Conservation (phyloP, 2,888 invertebrate genomes). For the Phyto melanocephala region DNA sequence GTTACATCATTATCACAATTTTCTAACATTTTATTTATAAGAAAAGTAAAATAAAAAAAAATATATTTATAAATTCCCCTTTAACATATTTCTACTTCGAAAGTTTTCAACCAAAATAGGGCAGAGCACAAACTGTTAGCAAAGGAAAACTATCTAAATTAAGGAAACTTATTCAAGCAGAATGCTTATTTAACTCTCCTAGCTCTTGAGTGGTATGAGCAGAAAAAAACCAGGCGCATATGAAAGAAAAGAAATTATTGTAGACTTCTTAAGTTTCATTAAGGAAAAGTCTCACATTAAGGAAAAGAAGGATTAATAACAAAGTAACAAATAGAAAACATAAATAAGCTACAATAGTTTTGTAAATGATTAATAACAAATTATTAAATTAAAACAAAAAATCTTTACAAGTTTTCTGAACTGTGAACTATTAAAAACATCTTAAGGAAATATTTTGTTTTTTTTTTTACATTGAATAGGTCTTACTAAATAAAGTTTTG, state of each 20-base stretch:
- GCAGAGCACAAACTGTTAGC: neutral
- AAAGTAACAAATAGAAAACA: neutral
- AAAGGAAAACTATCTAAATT: neutral
- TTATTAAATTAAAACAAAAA: neutral
- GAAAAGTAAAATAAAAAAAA: neutral
- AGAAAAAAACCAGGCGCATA: neutral
- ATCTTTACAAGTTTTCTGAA: slow-evolving; percentile 1
- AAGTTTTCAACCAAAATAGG: neutral
- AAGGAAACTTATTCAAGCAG: slow-evolving; percentile 23
- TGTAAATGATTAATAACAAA: slow-evolving; percentile 17
- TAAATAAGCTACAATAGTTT: slow-evolving; percentile 13
- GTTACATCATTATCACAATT: slow-evolving; percentile 23
- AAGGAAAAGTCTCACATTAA: neutral
- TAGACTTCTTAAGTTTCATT: neutral
- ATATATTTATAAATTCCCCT: slow-evolving; percentile 18
- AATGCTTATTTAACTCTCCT: slow-evolving; percentile 37
- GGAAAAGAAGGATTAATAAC: neutral
- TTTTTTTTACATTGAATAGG: neutral
- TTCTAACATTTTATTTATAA: slow-evolving; percentile 17
- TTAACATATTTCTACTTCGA: neutral
- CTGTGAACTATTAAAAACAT: neutral
- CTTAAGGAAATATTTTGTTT: neutral
- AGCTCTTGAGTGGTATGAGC: slow-evolving; percentile 18
- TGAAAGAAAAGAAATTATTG: slow-evolving; percentile 8
- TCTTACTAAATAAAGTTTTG: too few species aligned